Evolutionary conservation across 2,888 invertebrate species (phyloP).

Genomic region (Rhagium mordax): DNA sequence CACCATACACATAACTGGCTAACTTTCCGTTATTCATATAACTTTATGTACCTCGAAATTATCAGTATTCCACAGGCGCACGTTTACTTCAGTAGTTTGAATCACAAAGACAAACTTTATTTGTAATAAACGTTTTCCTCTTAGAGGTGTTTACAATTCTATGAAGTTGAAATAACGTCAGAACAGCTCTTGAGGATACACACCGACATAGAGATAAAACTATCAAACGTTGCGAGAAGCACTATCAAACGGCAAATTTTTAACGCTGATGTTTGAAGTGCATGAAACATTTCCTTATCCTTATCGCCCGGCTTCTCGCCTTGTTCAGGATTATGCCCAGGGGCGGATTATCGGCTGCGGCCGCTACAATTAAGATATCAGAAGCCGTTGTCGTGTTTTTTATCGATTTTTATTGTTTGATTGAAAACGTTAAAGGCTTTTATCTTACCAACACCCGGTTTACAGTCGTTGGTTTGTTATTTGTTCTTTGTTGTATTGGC

Average conservation of each 20-base stretch:
- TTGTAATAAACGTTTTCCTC: slow-evolving; percentile 7
- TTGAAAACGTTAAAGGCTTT: not conserved
- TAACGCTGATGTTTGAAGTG: slow-evolving; percentile 16
- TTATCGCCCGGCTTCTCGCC: slow-evolving; percentile 7
- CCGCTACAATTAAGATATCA: not conserved
- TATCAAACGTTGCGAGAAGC: slow-evolving; percentile 6
- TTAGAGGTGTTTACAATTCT: slow-evolving; percentile 12
- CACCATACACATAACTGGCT: not conserved
- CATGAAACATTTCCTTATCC: slow-evolving; percentile 6
- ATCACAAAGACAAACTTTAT: slow-evolving; percentile 1
- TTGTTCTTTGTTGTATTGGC: no score
- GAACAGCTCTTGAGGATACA: not conserved
- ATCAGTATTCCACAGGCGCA: slow-evolving; percentile 2
- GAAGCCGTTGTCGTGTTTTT: no score
- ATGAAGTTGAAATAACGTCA: slow-evolving; percentile 11
- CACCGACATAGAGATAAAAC: slow-evolving; percentile 4
- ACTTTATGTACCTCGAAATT: not conserved
- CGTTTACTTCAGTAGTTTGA: not conserved
- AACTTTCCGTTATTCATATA: not conserved
- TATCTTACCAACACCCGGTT: no score
- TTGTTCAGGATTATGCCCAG: slow-evolving; percentile 1
- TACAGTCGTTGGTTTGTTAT: no score
- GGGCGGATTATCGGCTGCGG: slow-evolving; percentile 2
- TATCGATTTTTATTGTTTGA: not conserved
- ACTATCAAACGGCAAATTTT: slow-evolving; percentile 22